These are phyloP conservation scores for Falco punctatus DNA, from an alignment of 2,113 vertebrate genomes.

Conservation along the genomic window DNA sequence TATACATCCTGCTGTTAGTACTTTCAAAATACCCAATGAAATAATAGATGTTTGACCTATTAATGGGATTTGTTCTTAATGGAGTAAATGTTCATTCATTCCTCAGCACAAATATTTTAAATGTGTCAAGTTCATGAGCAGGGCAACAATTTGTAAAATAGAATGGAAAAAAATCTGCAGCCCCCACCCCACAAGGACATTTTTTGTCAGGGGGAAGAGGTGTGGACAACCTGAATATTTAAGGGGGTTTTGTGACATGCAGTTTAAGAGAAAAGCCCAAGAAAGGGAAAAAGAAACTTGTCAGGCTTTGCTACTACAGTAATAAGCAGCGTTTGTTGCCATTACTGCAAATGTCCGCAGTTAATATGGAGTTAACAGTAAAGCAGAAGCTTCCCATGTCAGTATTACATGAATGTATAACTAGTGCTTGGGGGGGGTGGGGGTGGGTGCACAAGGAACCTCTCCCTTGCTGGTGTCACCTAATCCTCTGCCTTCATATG, in stretches of 20 bases:
- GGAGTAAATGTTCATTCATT: neutral
- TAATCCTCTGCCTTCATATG: neutral
- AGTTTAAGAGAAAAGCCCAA: neutral
- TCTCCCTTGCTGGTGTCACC: neutral
- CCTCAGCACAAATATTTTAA: neutral
- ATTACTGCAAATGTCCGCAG: neutral
- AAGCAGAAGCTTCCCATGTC: neutral
- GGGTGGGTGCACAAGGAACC: accelerated
- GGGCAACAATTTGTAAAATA: neutral
- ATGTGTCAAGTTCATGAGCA: neutral
- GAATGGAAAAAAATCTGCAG: neutral
- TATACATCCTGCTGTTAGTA: neutral
- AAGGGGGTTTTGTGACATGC: neutral
- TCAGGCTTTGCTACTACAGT: neutral
- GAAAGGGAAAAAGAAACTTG: neutral
- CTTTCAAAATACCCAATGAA: neutral
- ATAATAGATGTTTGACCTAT: neutral
- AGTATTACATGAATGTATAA: neutral
- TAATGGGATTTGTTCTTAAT: neutral
- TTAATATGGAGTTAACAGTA: neutral
- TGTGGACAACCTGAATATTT: neutral
- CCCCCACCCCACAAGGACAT: accelerated
- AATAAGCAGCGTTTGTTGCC: neutral
- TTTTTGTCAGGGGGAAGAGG: neutral
- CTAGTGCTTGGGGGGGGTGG: accelerated